Percentiles rank a stretch among this genome's conserved stretches.
Conservation (phyloP, 53 echinoderm and acorn worm genomes). For the Crossaster papposus region DNA sequence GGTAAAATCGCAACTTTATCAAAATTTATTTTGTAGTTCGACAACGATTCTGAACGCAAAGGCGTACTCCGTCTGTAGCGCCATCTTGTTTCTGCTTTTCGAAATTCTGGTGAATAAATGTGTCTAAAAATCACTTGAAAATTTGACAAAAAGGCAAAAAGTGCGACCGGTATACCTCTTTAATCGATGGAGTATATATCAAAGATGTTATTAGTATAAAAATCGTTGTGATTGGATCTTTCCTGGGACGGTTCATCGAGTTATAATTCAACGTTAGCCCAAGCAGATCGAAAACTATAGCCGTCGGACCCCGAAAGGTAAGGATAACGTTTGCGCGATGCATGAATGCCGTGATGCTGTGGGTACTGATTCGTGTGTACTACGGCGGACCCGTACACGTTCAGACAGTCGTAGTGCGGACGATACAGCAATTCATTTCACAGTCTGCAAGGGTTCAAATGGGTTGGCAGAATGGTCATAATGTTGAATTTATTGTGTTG, state of each 20-base stretch:
- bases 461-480: neutral
- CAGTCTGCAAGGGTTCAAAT: neutral
- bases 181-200: constrained; percentile 61
- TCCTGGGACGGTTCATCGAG: constrained; percentile 73
- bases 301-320: constrained; percentile 37
- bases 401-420: too few species aligned
- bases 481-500: too few species aligned
- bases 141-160: constrained; percentile 43
- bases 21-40: constrained; percentile 42
- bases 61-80: constrained; percentile 50
- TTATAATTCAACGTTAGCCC: constrained; percentile 71
- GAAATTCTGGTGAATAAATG: constrained; percentile 44
- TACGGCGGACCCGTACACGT: too few species aligned
- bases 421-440: neutral
- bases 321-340: constrained; percentile 21
- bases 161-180: constrained; percentile 73
- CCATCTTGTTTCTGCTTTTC: constrained; percentile 60
- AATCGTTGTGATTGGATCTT: constrained; percentile 43
- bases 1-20: neutral
- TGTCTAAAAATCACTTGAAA: constrained; percentile 38
- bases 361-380: too few species aligned
- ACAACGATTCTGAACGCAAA: constrained; percentile 2
- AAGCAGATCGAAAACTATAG: constrained; percentile 15
- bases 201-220: constrained; percentile 58
- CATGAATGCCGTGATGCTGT: neutral